phyloP scores from a whole-genome alignment of 1,140 invertebrate species.

The Solenopsis invicta region DNA sequence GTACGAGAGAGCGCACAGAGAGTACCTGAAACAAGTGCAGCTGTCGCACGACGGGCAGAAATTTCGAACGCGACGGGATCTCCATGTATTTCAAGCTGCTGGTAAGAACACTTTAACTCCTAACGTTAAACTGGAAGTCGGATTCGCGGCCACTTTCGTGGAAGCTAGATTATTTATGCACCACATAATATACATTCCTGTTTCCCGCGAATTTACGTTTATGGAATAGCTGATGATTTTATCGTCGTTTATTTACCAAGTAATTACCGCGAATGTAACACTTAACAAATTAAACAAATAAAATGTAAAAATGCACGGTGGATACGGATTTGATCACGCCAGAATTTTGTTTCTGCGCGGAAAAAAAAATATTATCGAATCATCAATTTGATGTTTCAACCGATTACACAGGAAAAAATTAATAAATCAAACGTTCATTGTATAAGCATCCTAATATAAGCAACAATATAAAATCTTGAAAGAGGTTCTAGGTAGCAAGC shows the following conservation, averaged over 20 bases:
- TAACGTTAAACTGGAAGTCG: not conserved
- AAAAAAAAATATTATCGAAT: no score
- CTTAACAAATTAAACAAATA: not conserved
- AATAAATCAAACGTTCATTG: no score
- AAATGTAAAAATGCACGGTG: not conserved
- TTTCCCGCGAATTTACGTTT: not conserved
- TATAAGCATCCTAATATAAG: no score
- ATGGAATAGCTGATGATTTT: not conserved
- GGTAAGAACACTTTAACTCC: slow-evolving; percentile 76
- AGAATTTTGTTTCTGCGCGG: not conserved
- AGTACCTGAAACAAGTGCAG: slow-evolving; percentile 85
- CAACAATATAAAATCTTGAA: no score
- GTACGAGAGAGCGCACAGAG: slow-evolving; percentile 86
- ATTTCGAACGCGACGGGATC: slow-evolving; percentile 76
- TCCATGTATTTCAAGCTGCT: slow-evolving; percentile 83
- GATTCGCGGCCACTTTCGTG: not conserved
- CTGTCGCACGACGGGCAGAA: slow-evolving; percentile 77
- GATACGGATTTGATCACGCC: not conserved
- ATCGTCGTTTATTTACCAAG: not conserved
- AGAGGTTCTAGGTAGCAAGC: no score
- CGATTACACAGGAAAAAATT: no score
- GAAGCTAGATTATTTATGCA: not conserved
- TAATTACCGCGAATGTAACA: not conserved
- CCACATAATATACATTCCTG: not conserved
- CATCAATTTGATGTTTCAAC: no score